Base-by-base conservation (phyloP, 2,113 vertebrate species). In the Peromyscus leucopus region DNA sequence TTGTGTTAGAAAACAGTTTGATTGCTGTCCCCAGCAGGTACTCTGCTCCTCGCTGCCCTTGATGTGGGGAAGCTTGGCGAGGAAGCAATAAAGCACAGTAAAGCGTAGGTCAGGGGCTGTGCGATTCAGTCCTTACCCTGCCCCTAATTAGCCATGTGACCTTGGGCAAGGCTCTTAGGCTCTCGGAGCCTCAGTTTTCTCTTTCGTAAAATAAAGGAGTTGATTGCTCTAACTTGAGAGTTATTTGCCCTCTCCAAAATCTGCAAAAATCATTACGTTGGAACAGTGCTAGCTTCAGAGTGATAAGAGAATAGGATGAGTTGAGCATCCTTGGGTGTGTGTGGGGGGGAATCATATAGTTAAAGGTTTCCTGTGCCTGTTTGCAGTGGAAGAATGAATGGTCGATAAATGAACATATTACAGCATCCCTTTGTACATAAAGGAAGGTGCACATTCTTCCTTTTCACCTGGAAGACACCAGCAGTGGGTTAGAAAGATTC, bases 121-220 rank as follows among this genome's bases (percentile, higher is more conserved):
- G 12, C 7, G 39, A 48, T 76, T 59, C 8, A 0, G 88, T 72
- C 48, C 72, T 2, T 4, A 2, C 28, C 69, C 33, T 33, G 71
- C 92, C 65, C 22, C 95, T 85, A 42, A 92, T 96, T 82, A 92
- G 88, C 90, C 36, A 2, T 46, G 59, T 98, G 98, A 98, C 98
- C 98, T 98, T 98, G 97, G 96, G 61, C 85, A 59, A 96, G 95
- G 94, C 89, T 61, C 91, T 51, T 71, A n/a, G 4, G 8, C 19
- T 39, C 48, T 42, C 8, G 1, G 51, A 86, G 48, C 94, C 92
- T 91, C 76, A 36, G 15, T 95, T 91, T 97, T 93, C 69, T 88
- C 42, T 0, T 87, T 83, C 42, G 24, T 83, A 84, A 90, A 91
- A 91, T 28, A 87, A 78, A 89, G 61, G 65, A 61, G 31, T 36